Evolutionary conservation across 2,113 vertebrate genomes (phyloP), one percentile per base, ranked within the genome.

Genomic region (Laterallus jamaicensis): DNA sequence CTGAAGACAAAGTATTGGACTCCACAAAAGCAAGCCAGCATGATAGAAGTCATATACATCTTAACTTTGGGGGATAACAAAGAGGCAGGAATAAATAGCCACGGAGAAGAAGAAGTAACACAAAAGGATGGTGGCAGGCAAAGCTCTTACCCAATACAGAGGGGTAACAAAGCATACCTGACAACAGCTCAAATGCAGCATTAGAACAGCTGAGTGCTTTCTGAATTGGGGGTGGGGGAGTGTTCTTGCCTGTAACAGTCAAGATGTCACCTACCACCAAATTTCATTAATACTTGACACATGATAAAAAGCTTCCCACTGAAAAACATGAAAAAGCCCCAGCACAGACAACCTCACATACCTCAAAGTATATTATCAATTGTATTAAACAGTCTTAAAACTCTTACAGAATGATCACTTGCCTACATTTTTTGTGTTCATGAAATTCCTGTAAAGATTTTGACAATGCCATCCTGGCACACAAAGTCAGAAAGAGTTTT

Each of bases 81-180:
- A 94, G 84, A 82, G 54, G 32, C 52, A 91, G 82, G 63, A 80
- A 95, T 91, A 96, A 96, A 95, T 80, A 82, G 92, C 19, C 68
- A 67, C 29, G 52, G 35, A 35, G 55, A 88, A 94, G 31, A 62
- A 3, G 17, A 44, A 76, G 22, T 18, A 80, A 69, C 71, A 95
- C 40, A 96, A 88, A 97, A 68, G 40, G 54, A 88, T 32, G 59
- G 28, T 80, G 2, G 0, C 25, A 83, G 82, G 78, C 47, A 92
- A 86, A 91, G 37, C 14, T 78, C 39, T 79, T 60, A 52, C 2
- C 74, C 70, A 64, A 64, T 19, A 92, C 17, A 84, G 63, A 91
- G 78, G 15, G n/a, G 59, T 28, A 47, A 39, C 11, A 75, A 81
- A 29, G 35, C 15, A 81, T 19, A 77, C 5, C 32, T 50, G 86